These are phyloP conservation scores for Casuarius casuarius DNA, from an alignment of 2,113 vertebrate genomes.

Conservation along the genomic window DNA sequence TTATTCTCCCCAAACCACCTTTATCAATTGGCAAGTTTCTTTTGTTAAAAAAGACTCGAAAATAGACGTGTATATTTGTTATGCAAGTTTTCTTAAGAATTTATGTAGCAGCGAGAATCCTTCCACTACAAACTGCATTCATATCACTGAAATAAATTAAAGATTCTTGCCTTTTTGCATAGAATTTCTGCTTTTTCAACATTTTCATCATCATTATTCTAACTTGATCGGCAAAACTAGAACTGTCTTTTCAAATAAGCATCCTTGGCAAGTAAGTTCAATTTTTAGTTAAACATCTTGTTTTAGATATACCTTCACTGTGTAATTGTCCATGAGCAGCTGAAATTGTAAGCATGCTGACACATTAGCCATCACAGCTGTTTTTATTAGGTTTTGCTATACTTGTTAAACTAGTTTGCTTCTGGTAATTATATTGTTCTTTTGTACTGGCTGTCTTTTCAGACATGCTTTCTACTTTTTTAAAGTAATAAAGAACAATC, in stretches of 20 bases:
- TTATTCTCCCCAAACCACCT: not conserved
- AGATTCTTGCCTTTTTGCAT: not conserved
- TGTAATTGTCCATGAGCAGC: not conserved
- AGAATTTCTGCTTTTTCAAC: not conserved
- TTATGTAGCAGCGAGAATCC: not conserved
- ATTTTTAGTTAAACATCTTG: not conserved
- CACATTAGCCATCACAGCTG: not conserved
- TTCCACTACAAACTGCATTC: not conserved
- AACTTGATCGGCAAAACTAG: not conserved
- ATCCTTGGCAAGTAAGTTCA: not conserved
- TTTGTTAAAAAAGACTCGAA: not conserved
- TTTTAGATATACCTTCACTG: accelerated
- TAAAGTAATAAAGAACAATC: conserved; percentile 16
- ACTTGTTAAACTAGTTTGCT: not conserved
- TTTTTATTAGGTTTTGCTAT: not conserved
- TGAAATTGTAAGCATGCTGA: not conserved
- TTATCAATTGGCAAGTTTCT: not conserved
- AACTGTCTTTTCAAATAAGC: not conserved
- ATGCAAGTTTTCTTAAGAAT: not conserved
- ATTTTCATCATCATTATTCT: not conserved
- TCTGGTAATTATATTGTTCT: not conserved
- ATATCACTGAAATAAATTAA: not conserved
- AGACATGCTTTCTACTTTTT: not conserved
- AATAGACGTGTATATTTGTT: not conserved
- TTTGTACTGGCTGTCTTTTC: not conserved